Evolutionary conservation across 2,113 vertebrate species (phyloP), one percentile per base, ranked within the genome.

Genomic region (Arizona elegans): DNA sequence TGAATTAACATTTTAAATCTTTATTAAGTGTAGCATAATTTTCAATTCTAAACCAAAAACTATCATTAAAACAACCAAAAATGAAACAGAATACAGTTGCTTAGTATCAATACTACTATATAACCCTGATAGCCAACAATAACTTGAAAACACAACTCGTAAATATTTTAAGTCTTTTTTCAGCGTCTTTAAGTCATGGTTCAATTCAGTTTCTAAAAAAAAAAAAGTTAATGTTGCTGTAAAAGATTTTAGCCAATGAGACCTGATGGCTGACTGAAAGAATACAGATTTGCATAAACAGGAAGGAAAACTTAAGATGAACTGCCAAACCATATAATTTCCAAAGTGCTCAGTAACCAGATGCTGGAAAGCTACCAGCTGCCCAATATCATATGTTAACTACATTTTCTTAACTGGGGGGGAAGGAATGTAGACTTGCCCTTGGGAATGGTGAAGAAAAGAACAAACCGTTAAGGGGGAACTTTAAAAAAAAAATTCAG

Each of bases 221-320:
- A 1, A 1, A 38, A 88, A 19, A 54, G 15, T 13, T 52, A 8
- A 50, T 70, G 92, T 11, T 23, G 0, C 23, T 24, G 13, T 89
- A 59, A 91, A 92, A 92, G 58, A 88, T 86, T 92, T 59, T 47
- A 85, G 43, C 54, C 52, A 86, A 38, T 92, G 54, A 89, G 54
- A n/a, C 26, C 17, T 89, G 54, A 85, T 85, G 24, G 15, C 92
- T 62, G 70, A 13, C 88, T 86, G 43, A 90, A 47, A 62, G 8
- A 52, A 86, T 17, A 26, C 52, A 92, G 23, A 50, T 29, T 13
- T 86, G 26, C 75, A 43, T 90, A 47, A 85, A 54, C 23, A 54
- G 50, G 62, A 86, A 85, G n/a, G n/a, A 62, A 92, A 86, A 86
- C 26, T 23, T 52, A 23, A 90, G 70, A 86, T 47, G 23, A 93